Evolutionary conservation across 2,113 vertebrate species (phyloP).

Genomic region (Arizona elegans): DNA sequence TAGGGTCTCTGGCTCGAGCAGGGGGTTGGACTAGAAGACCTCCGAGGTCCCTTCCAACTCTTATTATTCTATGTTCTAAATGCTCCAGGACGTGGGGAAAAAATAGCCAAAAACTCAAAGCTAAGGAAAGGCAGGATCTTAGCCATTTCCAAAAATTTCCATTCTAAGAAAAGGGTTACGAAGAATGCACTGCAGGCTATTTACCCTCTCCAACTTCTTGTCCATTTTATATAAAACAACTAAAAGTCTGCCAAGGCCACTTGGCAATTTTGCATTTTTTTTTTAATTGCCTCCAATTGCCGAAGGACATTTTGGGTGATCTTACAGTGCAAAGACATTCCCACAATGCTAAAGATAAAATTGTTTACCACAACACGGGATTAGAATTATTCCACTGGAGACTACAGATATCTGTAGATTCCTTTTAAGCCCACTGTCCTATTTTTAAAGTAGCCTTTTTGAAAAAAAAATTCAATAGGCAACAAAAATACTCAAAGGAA

Average conservation of each 20-base stretch:
- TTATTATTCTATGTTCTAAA: background rate
- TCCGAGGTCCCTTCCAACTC: background rate
- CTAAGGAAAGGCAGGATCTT: background rate
- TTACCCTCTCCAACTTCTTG: slow-evolving; percentile 18
- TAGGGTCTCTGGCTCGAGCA: background rate
- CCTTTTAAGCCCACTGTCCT: background rate
- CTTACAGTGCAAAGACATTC: slow-evolving; percentile 48
- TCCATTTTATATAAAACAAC: slow-evolving; percentile 19
- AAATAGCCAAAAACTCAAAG: slow-evolving; percentile 9
- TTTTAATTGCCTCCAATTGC: slow-evolving; percentile 41
- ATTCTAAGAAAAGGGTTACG: background rate
- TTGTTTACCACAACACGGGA: slow-evolving; percentile 19
- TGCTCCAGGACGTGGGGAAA: accelerated
- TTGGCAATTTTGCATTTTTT: slow-evolving; percentile 40
- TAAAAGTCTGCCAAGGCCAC: background rate
- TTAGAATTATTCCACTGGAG: slow-evolving; percentile 27
- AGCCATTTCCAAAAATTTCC: slow-evolving; percentile 1
- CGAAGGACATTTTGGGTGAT: slow-evolving; percentile 51
- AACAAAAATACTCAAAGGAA: background rate
- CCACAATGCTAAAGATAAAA: slow-evolving; percentile 52
- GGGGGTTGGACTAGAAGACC: background rate
- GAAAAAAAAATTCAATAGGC: slow-evolving; percentile 19
- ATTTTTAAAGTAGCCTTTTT: background rate
- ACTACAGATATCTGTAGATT: slow-evolving; percentile 33
- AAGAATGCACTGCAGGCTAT: slow-evolving; percentile 20